Evolutionary conservation across 2,113 vertebrate species (phyloP).

Genomic region (Raja brachyura): DNA sequence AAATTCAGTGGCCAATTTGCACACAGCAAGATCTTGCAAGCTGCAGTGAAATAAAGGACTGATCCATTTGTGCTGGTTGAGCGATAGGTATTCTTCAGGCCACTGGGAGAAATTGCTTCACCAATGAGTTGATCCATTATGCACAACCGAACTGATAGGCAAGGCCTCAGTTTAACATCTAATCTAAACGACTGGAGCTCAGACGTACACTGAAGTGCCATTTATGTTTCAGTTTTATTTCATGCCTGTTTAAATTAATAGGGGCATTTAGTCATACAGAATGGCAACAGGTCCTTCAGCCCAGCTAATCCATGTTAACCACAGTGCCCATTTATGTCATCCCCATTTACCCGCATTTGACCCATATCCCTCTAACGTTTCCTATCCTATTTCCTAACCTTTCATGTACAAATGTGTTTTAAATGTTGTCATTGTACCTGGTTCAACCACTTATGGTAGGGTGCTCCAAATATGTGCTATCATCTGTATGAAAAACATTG

Average conservation of each 20-base stretch:
- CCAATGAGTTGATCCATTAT: not conserved
- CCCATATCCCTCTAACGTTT: too few species aligned
- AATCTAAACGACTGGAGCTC: not conserved
- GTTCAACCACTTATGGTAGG: too few species aligned
- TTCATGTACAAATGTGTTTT: too few species aligned
- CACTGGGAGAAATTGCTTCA: not conserved
- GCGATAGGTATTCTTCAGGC: not conserved
- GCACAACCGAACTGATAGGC: not conserved
- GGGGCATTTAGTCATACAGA: too few species aligned
- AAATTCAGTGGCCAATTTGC: not conserved
- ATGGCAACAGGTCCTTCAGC: too few species aligned
- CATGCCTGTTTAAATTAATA: not conserved
- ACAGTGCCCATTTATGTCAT: too few species aligned
- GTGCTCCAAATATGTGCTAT: too few species aligned
- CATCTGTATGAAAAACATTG: too few species aligned
- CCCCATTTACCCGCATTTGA: too few species aligned
- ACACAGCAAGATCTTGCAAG: not conserved
- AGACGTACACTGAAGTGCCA: not conserved
- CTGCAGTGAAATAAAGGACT: not conserved
- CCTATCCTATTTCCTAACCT: too few species aligned
- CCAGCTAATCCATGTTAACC: too few species aligned
- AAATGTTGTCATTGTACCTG: too few species aligned
- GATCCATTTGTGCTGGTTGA: not conserved
- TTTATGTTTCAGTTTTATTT: not conserved
- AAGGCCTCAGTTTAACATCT: not conserved